These are phyloP conservation scores for Larimichthys polyactis DNA, from an alignment of 2,113 vertebrate species.

Conservation along the genomic window DNA sequence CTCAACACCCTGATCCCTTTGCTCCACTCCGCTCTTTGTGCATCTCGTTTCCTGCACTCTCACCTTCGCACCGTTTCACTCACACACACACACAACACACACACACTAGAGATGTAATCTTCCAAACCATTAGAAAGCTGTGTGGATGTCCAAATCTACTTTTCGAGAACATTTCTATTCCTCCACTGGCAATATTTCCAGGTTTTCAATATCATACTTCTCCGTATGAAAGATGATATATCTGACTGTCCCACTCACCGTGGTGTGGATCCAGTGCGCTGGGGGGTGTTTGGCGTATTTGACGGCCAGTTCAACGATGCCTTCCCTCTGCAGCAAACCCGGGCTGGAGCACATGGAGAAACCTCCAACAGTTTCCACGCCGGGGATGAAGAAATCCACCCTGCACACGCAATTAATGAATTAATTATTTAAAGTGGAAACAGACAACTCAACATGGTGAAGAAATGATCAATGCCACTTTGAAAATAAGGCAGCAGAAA, in stretches of 20 bases:
- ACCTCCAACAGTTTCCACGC: conserved; percentile 91
- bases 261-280: conserved; percentile 92
- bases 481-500: too few species aligned
- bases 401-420: conserved; percentile 71
- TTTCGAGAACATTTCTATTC: neutral
- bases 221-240: neutral
- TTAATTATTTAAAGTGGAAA: too few species aligned
- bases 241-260: conserved; percentile 78
- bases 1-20: conserved; percentile 2
- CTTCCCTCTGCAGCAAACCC: conserved; percentile 87
- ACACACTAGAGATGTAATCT: neutral
- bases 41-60: neutral
- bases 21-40: neutral
- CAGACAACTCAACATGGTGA: too few species aligned
- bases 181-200: neutral
- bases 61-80: neutral
- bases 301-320: conserved; percentile 92
- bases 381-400: conserved; percentile 96
- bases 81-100: neutral
- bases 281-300: conserved; percentile 91
- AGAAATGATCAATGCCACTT: too few species aligned
- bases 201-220: neutral
- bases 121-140: neutral
- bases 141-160: neutral
- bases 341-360: conserved; percentile 98